Evolutionary conservation across 2,113 vertebrate species (phyloP).

Genomic region (Peromyscus leucopus): DNA sequence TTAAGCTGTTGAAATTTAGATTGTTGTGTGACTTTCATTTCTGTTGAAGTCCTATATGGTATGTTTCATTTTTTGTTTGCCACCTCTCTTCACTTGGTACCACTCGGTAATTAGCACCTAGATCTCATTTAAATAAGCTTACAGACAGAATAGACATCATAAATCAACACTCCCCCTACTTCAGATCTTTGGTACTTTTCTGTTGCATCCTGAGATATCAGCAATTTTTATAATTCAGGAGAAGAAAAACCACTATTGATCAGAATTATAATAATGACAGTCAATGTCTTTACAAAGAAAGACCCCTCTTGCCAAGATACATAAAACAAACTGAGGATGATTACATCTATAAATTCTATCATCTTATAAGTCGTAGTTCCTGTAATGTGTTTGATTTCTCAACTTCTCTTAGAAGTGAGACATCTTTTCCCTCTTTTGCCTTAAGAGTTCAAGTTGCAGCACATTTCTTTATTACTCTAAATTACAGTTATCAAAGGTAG

Average conservation of each 20-base stretch:
- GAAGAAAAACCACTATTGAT: neutral
- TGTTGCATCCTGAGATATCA: neutral
- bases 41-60: neutral
- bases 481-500: neutral
- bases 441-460: neutral
- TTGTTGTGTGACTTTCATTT: neutral
- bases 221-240: neutral
- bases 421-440: neutral
- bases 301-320: neutral
- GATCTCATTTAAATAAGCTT: neutral
- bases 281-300: neutral
- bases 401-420: neutral
- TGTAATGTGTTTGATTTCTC: neutral
- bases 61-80: neutral
- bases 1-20: conserved; percentile 29
- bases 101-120: neutral
- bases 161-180: neutral
- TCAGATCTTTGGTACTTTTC: fast-evolving
- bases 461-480: neutral
- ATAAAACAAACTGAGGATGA: neutral
- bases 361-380: neutral
- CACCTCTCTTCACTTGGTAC: neutral
- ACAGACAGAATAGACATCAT: neutral
- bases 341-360: neutral
- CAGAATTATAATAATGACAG: neutral